Conservation (phyloP, 2,888 invertebrate genomes). For the Drosophila rellima region DNA sequence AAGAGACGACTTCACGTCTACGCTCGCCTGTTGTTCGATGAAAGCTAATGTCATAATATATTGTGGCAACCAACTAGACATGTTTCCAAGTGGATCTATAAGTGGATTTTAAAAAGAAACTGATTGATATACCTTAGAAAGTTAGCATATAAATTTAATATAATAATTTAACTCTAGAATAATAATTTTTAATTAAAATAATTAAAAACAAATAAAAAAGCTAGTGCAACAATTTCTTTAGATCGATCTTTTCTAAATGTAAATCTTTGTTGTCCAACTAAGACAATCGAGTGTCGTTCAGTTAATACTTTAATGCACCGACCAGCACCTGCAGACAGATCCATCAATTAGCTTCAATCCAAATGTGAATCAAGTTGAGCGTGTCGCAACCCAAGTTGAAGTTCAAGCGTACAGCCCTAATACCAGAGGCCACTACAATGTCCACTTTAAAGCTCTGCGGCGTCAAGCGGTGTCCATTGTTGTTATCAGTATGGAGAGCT, state of each 20-base stretch:
- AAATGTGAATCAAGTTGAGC: conserved; percentile 45
- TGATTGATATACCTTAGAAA: neutral
- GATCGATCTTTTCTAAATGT: conserved; percentile 32
- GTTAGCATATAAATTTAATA: neutral
- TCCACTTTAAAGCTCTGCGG: conserved; percentile 74
- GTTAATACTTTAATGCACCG: conserved; percentile 55
- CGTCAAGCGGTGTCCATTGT: conserved; percentile 67
- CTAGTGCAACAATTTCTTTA: neutral
- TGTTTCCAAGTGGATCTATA: conserved; percentile 11
- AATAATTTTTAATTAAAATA: too few species aligned
- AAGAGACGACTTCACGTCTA: conserved; percentile 23
- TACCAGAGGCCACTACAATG: conserved; percentile 72
- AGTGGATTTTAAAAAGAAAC: conserved; percentile 14
- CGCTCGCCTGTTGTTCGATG: neutral
- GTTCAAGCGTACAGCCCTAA: conserved; percentile 69
- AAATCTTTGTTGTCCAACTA: conserved; percentile 46
- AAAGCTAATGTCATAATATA: conserved; percentile 29
- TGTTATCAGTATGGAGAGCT: conserved; percentile 36
- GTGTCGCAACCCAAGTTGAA: conserved; percentile 68
- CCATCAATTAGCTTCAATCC: conserved; percentile 63
- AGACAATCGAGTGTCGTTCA: conserved; percentile 44
- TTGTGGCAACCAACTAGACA: conserved; percentile 14
- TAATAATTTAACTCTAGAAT: neutral
- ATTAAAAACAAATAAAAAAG: too few species aligned
- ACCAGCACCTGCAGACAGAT: conserved; percentile 44